Evolutionary conservation across 2,888 invertebrate genomes (phyloP), one percentile per base, ranked within the genome.

Genomic region (Pseudolycoriella hygida): DNA sequence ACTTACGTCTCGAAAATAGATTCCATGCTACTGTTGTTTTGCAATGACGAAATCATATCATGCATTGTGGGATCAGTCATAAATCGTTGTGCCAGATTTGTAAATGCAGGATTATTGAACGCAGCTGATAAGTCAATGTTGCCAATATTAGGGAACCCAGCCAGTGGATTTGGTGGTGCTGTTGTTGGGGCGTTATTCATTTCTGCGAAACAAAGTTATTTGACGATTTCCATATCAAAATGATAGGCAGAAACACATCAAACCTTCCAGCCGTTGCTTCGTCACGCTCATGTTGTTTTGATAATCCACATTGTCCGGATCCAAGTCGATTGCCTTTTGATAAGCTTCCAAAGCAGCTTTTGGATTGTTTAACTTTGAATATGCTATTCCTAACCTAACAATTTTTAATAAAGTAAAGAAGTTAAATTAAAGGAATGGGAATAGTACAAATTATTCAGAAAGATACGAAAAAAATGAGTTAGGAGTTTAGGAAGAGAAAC

Each of bases 281-380:
- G 89, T 81, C 38, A 90, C 72, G 54, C 78, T 76, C 51, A 94
- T 66, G 68, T 94, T 94, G 59, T 81, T 84, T 50, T 77, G 76
- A 62, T 92, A 93, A 53, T 85, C 86, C 50, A 85, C 82, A 64
- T 96, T 97, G 39, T 80, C 80, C 1, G 97, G 94, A 57, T 98
- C 97, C 50, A 94, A 68, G 58, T 86, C 80, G 32, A 88, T 67
- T 2, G 97, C 97, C 55, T 82, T 85, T 50, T 78, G 74, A 65
- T 90, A 97, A 12, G 89, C 85, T 45, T 80, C 74, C 49, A 80
- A 76, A 0, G 97, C 94, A 58, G 90, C 83, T 47, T 76, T 75
- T 60, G 83, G 84, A 53, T 81, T 76, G 49, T 84, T 80, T 50
- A 93, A 67, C 58, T 82, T 85, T 1, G 88, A 80, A 56, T 86